A percentile compares a stretch with the other conserved stretches of the same genome.
phyloP scores from a whole-genome alignment of 1,140 invertebrate genomes.

The Matsumurasca onukii region DNA sequence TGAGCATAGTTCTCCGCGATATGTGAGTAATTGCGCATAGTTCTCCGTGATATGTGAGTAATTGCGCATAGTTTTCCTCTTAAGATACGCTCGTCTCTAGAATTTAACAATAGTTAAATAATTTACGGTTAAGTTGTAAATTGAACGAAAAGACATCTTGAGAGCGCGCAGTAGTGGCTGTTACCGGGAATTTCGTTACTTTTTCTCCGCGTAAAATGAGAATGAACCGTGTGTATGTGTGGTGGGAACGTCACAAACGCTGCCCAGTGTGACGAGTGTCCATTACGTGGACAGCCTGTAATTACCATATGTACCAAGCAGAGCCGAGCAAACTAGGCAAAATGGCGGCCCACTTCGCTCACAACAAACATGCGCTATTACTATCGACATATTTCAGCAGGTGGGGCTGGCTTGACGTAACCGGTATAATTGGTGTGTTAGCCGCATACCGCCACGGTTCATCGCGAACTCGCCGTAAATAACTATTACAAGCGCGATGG shows the following conservation, averaged over 20 bases:
- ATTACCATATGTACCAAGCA: constrained; percentile 1
- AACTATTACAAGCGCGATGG: constrained; percentile 15
- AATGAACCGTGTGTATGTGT: too few relatives aligned
- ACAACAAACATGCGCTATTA: constrained; percentile 21
- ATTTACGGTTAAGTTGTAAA: too few relatives aligned
- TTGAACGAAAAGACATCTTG: too few relatives aligned
- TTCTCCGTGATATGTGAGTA: not conserved
- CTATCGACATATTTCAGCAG: constrained; percentile 13
- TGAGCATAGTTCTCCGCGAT: too few relatives aligned
- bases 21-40: too few relatives aligned
- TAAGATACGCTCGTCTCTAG: not conserved
- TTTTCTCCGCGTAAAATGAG: too few relatives aligned
- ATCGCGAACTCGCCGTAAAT: constrained; percentile 9
- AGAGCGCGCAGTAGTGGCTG: too few relatives aligned
- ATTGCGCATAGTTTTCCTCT: not conserved
- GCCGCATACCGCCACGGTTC: constrained; percentile 22
- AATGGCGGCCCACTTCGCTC: constrained; percentile 7
- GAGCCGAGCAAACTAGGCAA: not conserved
- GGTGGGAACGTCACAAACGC: not conserved
- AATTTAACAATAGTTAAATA: not conserved
- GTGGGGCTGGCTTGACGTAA: constrained; percentile 1
- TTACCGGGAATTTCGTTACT: too few relatives aligned
- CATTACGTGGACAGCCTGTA: not conserved
- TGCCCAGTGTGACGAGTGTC: not conserved
- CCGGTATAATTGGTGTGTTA: constrained; percentile 3